Conservation (phyloP, 2,113 vertebrate genomes). For the Leucosticte australis region DNA sequence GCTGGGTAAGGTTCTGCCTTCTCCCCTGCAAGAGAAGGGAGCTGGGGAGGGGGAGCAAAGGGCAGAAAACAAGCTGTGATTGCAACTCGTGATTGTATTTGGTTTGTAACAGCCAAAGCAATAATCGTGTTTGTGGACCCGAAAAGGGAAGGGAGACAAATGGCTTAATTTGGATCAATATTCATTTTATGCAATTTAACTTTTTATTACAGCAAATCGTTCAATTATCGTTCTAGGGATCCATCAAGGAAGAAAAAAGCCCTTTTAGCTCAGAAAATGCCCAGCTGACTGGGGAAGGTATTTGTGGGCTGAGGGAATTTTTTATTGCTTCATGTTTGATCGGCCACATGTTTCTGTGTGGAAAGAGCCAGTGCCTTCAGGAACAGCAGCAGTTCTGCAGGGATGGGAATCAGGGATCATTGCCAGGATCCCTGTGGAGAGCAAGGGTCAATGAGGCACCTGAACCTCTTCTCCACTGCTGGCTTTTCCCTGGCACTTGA, state of each 20-base stretch:
- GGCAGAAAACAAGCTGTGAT: not conserved
- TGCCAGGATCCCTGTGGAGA: fast-evolving
- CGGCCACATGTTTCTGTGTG: fast-evolving
- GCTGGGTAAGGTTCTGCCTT: not conserved
- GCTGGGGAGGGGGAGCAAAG: too few relatives aligned
- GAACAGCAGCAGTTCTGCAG: not conserved
- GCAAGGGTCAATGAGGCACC: not conserved
- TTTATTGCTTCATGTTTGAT: not conserved
- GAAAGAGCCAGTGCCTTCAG: fast-evolving
- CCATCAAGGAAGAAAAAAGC: conserved; percentile 31
- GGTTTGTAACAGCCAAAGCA: conserved; percentile 17
- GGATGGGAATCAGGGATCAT: not conserved
- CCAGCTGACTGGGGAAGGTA: not conserved
- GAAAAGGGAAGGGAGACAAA: conserved; percentile 73
- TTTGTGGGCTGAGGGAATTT: not conserved
- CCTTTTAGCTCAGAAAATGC: not conserved
- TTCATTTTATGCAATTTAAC: conserved; percentile 79
- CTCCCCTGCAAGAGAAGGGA: not conserved
- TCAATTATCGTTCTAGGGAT: conserved; percentile 50
- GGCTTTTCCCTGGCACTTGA: not conserved
- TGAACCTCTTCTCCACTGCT: not conserved
- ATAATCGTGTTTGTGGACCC: conserved; percentile 57
- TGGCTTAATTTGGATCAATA: conserved; percentile 79
- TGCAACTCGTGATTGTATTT: conserved; percentile 44
- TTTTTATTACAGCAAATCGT: conserved; percentile 67